Conservation (phyloP, 2,113 vertebrate species). For the Acanthochromis polyacanthus region DNA sequence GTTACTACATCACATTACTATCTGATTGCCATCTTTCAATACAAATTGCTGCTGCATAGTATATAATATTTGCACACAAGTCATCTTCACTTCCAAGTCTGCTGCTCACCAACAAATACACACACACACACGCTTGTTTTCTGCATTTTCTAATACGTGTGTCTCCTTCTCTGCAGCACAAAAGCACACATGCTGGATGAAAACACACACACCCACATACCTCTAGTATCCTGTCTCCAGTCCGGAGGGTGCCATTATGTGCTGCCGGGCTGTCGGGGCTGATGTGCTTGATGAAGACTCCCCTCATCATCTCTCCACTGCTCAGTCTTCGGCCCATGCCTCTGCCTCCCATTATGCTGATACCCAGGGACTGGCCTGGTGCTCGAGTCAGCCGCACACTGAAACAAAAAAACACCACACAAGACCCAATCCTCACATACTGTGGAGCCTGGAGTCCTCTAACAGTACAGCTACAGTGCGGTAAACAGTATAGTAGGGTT, state of each 20-base stretch:
- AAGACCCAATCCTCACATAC: slow-evolving; percentile 12
- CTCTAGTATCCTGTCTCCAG: slow-evolving; percentile 96
- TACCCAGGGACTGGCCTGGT: slow-evolving; percentile 92
- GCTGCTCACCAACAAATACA: background rate
- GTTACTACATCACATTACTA: background rate
- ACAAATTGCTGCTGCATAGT: background rate
- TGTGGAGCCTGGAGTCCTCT: slow-evolving; percentile 11
- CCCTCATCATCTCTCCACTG: slow-evolving; percentile 96
- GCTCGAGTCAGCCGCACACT: slow-evolving; percentile 92
- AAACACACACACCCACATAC: slow-evolving; percentile 75
- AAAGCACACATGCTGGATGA: background rate
- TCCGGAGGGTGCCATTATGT: slow-evolving; percentile 90
- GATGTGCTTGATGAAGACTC: slow-evolving; percentile 97
- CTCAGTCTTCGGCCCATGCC: slow-evolving; percentile 96
- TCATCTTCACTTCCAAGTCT: background rate
- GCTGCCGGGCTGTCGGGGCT: slow-evolving; percentile 94
- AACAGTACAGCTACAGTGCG: background rate
- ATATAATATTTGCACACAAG: slow-evolving; percentile 3
- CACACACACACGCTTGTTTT: background rate
- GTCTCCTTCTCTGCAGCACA: slow-evolving; percentile 24
- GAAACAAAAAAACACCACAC: slow-evolving; percentile 34
- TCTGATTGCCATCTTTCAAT: slow-evolving; percentile 3
- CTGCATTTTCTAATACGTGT: slow-evolving; percentile 1
- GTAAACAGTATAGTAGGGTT: too few species aligned
- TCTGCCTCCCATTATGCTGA: slow-evolving; percentile 97